Evolutionary conservation across 1,140 invertebrate genomes (phyloP).

Genomic region (Dinoponera quadriceps): DNA sequence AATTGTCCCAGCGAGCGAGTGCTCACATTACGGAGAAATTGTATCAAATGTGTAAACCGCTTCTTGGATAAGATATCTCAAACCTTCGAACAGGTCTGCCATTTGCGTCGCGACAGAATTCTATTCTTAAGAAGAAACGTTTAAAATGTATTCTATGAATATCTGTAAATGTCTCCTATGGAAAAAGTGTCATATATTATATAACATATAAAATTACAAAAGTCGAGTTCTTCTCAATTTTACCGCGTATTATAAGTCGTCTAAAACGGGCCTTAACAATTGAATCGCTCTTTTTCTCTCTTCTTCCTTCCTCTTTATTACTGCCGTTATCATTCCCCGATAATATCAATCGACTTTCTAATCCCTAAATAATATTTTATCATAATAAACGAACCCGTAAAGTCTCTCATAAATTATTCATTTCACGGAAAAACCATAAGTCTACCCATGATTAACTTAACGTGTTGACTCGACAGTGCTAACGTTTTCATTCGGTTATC

Average conservation of each 20-base stretch:
- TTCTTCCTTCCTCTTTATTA: neutral
- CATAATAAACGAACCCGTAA: neutral
- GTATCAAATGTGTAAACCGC: neutral
- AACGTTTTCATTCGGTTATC: conserved; percentile 6
- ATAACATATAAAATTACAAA: no score
- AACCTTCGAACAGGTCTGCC: no score
- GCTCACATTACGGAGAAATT: neutral
- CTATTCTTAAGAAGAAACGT: no score
- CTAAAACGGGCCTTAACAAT: neutral
- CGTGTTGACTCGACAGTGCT: neutral
- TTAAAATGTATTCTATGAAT: no score
- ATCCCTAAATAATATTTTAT: neutral
- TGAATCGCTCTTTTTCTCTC: neutral
- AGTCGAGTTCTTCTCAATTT: no score
- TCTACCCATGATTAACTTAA: neutral
- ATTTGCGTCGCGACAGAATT: no score
- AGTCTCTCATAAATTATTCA: neutral
- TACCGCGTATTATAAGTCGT: no score
- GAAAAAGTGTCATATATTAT: no score
- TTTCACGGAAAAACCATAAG: neutral
- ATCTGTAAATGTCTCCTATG: no score
- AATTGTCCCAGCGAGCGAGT: neutral
- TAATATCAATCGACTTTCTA: neutral
- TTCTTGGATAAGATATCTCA: no score
- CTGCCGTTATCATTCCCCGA: neutral